A percentile compares a stretch with the other conserved stretches of the same genome.
Evolutionary conservation across 2,797 vertebrate genomes (phyloP).

Genomic region (Martes flavigula): DNA sequence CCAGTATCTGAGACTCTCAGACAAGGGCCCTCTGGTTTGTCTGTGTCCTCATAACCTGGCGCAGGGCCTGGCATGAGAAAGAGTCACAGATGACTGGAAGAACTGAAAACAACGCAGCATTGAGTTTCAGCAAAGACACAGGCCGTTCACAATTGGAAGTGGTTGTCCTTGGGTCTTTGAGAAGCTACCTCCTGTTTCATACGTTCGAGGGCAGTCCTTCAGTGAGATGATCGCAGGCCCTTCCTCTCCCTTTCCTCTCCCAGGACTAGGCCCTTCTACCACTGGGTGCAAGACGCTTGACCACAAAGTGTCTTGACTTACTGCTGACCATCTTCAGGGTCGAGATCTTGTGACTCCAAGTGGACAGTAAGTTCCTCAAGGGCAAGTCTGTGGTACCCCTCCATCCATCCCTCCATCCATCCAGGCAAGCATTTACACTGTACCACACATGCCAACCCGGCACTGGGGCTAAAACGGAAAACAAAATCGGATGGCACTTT

Average conservation of each 20-base stretch:
- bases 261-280: not conserved
- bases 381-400: not conserved
- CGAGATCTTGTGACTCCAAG: not conserved
- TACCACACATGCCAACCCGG: too few relatives aligned
- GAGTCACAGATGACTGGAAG: not conserved
- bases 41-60: not conserved
- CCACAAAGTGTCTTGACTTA: not conserved
- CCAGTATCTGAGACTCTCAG: not conserved
- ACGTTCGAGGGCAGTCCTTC: not conserved
- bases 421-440: not conserved
- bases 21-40: not conserved
- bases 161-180: not conserved
- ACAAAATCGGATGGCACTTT: not conserved
- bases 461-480: not conserved
- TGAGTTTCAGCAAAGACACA: not conserved
- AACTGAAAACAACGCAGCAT: not conserved
- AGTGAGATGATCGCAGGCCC: not conserved
- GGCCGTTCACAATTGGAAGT: not conserved
- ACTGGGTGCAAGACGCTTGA: not conserved
- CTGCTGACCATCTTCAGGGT: not conserved
- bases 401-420: not conserved
- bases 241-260: not conserved
- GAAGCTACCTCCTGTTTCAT: not conserved
- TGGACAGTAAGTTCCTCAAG: not conserved
- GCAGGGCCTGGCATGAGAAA: not conserved